Base-by-base conservation (phyloP, 2,888 invertebrate species). In the Caenorhabditis sp. region DNA sequence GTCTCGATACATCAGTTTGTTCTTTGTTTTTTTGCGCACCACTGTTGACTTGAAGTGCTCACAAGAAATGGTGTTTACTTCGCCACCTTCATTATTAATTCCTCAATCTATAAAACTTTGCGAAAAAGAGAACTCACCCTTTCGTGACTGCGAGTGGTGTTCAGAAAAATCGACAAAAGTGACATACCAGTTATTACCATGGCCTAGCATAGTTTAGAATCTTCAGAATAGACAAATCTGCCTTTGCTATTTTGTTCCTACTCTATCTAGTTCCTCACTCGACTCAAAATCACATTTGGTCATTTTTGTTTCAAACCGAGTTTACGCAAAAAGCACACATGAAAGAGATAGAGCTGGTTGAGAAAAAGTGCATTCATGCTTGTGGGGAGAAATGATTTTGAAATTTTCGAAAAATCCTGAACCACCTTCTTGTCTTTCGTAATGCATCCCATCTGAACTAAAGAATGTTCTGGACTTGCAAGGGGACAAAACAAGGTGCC, bases 31-130 rank as follows among this genome's bases (percentile, higher is more conserved):
- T 69, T 49, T 64, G 70, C 64, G 70, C 47, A 70, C 22, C 44
- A 70, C 64, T 79, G 61, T 79, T 76, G 68, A 69, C 76, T 77
- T 70, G 79, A 76, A 76, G 76, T 76, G 49, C 66, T 61, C 76
- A 76, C 61, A 76, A 59, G 58, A 59, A 76, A 54, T 68, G 35
- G 49, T 47, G 68, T 56, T 76, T 76, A 61, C 58, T 47, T 75
- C 49, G 59, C 51, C 73, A 51, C 73, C 73, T 61, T 61, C n/a
- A 26, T 73, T 59, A 70, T 79, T 79, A 79, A 79, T 61, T 56
- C 47, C 47, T 28, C 28, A 19, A n/a, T 58, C 54, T 66, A n/a
- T 28, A 41, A n/a, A 38, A 59, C 8, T 54, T 47, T 47, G 2
- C 6, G 19, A 47, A 47, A 47, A 19, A 24, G 14, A 63, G 49